These are phyloP conservation scores for Danio tinwini DNA, from an alignment of 2,797 vertebrate species.

Conservation along the genomic window DNA sequence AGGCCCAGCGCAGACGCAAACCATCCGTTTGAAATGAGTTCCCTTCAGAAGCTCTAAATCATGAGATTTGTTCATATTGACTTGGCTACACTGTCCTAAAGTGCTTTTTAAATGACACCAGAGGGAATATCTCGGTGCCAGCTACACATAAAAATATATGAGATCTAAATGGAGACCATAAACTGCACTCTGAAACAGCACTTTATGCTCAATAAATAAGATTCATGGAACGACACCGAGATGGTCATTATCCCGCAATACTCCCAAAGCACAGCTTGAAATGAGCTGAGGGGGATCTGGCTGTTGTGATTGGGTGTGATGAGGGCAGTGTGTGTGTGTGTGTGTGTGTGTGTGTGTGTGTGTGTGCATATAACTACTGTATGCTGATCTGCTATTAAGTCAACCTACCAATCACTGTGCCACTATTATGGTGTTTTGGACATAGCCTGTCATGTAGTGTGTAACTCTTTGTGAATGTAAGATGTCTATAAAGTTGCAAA, in stretches of 20 bases:
- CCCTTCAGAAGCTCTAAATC: slow-evolving; percentile 57
- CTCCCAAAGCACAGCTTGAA: slow-evolving; percentile 56
- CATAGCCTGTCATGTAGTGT: too few relatives aligned
- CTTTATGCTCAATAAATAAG: slow-evolving; percentile 59
- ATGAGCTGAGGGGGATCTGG: slow-evolving; percentile 55
- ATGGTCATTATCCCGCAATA: slow-evolving; percentile 59
- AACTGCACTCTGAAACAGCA: slow-evolving; percentile 61
- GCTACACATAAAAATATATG: slow-evolving; percentile 65
- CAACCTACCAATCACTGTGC: background rate
- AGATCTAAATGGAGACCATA: slow-evolving; percentile 61
- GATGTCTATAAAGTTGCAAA: too few relatives aligned
- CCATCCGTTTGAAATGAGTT: slow-evolving; percentile 56
- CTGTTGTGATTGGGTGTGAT: slow-evolving; percentile 50
- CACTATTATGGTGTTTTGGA: too few relatives aligned
- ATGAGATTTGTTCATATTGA: slow-evolving; percentile 57
- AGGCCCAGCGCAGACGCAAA: slow-evolving; percentile 38
- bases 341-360: background rate
- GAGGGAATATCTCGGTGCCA: slow-evolving; percentile 59
- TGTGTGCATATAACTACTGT: background rate
- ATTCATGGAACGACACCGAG: slow-evolving; percentile 54
- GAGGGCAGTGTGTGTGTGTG: slow-evolving; percentile 23
- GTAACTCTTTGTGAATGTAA: too few relatives aligned
- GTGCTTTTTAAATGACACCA: slow-evolving; percentile 60
- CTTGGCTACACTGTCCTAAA: slow-evolving; percentile 54
- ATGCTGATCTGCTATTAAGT: slow-evolving; percentile 8